Percentiles rank a stretch among this genome's conserved stretches.
Conservation (phyloP, 1,140 invertebrate genomes). For the Hypothenemus hampei region DNA sequence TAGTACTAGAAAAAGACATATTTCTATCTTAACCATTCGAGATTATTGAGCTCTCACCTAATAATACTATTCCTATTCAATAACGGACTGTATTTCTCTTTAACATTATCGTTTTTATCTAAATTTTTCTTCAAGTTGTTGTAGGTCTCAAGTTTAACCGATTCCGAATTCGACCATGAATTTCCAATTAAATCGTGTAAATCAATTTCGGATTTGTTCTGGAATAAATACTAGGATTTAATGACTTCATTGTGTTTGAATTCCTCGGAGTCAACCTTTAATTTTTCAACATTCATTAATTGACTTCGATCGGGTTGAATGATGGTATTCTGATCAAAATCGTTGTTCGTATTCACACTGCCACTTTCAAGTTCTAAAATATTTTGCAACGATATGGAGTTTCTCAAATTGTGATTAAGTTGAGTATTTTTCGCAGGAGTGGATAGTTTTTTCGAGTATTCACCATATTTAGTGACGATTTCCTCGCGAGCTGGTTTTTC, state of each 20-base stretch:
- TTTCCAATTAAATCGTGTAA: constrained; percentile 45
- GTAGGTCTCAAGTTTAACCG: constrained; percentile 26
- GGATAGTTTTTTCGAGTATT: constrained; percentile 28
- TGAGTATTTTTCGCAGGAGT: constrained; percentile 26
- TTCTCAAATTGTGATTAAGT: constrained; percentile 27
- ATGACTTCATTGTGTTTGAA: background rate
- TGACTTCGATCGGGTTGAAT: constrained; percentile 41
- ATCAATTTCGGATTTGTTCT: constrained; percentile 42
- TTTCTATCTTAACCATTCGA: background rate
- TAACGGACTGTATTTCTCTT: constrained; percentile 24
- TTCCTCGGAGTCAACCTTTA: constrained; percentile 18
- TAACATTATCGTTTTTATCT: constrained; percentile 34
- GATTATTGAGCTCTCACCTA: constrained; percentile 23
- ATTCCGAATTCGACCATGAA: constrained; percentile 42
- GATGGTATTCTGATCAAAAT: constrained; percentile 44
- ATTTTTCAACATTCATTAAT: constrained; percentile 34
- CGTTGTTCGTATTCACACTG: constrained; percentile 41
- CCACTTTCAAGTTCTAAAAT: constrained; percentile 33
- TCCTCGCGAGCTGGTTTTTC: constrained; percentile 35
- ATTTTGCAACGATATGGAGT: constrained; percentile 41
- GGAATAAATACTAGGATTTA: background rate
- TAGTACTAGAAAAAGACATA: constrained; percentile 5
- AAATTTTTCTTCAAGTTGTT: constrained; percentile 31
- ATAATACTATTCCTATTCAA: constrained; percentile 17
- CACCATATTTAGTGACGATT: constrained; percentile 36